Conservation (phyloP, 1,140 invertebrate genomes). For the Bombus superbus region DNA sequence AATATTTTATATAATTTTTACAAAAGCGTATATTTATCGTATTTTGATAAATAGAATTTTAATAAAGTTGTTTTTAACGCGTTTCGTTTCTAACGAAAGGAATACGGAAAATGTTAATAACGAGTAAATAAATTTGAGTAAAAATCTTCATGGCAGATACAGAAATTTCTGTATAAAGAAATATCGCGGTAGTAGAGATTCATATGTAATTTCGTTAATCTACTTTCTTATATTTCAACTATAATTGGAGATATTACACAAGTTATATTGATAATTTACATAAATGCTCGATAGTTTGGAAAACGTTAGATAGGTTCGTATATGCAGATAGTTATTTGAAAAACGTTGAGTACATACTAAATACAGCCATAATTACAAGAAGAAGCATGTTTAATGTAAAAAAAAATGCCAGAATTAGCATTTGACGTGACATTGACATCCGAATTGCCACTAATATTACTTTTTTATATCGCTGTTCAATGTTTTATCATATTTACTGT, state of each 20-base stretch:
- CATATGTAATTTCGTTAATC: not conserved
- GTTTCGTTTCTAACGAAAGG: no score
- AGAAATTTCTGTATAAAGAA: not conserved
- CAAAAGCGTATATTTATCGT: not conserved
- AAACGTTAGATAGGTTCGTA: not conserved
- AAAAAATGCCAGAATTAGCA: not conserved
- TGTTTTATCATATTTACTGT: not conserved
- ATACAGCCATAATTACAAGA: not conserved
- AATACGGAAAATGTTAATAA: not conserved
- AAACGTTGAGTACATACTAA: no score
- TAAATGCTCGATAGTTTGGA: not conserved
- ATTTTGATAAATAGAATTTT: not conserved
- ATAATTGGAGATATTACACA: not conserved
- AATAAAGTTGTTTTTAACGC: not conserved
- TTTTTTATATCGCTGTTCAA: not conserved
- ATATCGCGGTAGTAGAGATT: not conserved
- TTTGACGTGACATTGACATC: not conserved
- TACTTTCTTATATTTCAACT: not conserved
- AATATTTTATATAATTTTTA: not conserved
- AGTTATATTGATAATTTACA: not conserved
- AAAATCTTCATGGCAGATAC: no score
- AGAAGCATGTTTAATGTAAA: not conserved
- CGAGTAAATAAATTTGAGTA: not conserved
- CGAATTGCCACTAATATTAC: not conserved
- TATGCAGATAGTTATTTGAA: no score